Evolutionary conservation across 2,113 vertebrate species (phyloP).

Genomic region (Proterorhinus semilunaris): DNA sequence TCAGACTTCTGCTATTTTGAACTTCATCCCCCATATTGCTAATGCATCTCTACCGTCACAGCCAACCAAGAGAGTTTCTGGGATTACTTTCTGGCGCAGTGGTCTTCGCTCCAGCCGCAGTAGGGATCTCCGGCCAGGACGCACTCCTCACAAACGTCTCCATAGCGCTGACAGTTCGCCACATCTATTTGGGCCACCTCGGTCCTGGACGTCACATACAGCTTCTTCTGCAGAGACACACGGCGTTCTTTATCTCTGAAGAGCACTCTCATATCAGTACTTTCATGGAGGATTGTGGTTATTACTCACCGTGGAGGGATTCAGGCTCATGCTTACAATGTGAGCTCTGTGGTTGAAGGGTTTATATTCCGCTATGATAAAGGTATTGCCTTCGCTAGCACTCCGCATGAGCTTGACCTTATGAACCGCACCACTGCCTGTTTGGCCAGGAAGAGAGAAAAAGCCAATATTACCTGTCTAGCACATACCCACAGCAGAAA

Average conservation of each 20-base stretch:
- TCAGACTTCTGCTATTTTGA: too few relatives aligned
- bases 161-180: constrained; percentile 56
- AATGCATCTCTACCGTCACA: too few relatives aligned
- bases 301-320: constrained; percentile 57
- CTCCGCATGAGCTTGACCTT: constrained; percentile 49
- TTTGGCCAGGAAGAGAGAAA: not conserved
- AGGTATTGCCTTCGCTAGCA: not conserved
- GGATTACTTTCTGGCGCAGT: constrained; percentile 33
- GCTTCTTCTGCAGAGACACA: constrained; percentile 55
- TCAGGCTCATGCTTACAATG: constrained; percentile 42
- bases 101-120: constrained; percentile 55
- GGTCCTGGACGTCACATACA: constrained; percentile 50
- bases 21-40: too few relatives aligned
- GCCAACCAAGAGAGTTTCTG: too few relatives aligned
- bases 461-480: not conserved
- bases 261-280: not conserved
- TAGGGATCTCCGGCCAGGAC: constrained; percentile 70
- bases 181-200: constrained; percentile 68
- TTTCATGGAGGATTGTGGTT: not conserved
- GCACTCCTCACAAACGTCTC: constrained; percentile 49
- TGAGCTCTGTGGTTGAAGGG: constrained; percentile 25
- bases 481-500: not conserved
- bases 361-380: constrained; percentile 65
- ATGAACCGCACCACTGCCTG: constrained; percentile 67
- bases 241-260: not conserved